Conservation (phyloP, 2,888 invertebrate genomes). For the Rhimphoctona megacephalus region DNA sequence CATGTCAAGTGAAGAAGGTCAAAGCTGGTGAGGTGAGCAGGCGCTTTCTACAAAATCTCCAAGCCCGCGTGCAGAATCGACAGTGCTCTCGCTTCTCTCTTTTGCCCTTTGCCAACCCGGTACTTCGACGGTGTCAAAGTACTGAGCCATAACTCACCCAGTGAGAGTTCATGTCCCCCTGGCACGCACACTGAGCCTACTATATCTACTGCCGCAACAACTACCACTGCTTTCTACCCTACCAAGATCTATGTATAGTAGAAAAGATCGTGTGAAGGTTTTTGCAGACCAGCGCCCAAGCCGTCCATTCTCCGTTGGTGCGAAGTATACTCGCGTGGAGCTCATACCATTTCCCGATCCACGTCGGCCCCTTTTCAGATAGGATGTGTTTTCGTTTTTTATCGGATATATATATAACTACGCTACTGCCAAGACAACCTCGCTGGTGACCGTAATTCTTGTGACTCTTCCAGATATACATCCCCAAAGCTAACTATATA, state of each 20-base stretch:
- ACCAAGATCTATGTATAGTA: neutral
- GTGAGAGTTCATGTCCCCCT: constrained; percentile 78
- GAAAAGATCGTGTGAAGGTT: constrained; percentile 49
- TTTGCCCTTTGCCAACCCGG: constrained; percentile 63
- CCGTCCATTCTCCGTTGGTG: constrained; percentile 31
- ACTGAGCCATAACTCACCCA: constrained; percentile 79
- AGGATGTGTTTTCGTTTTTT: constrained; percentile 58
- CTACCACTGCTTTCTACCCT: constrained; percentile 8
- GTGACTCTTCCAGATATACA: constrained; percentile 42
- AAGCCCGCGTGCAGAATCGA: constrained; percentile 48
- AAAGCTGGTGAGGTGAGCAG: constrained; percentile 32
- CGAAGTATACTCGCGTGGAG: constrained; percentile 45
- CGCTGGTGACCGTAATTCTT: constrained; percentile 64
- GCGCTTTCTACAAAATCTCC: constrained; percentile 44
- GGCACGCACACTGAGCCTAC: constrained; percentile 76
- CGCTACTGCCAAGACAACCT: constrained; percentile 44
- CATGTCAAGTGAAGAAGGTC: constrained; percentile 43
- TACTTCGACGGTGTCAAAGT: constrained; percentile 79
- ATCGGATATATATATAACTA: constrained; percentile 60
- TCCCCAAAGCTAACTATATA: constrained; percentile 1
- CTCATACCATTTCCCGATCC: constrained; percentile 44
- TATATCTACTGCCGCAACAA: constrained; percentile 59
- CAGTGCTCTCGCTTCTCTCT: constrained; percentile 35
- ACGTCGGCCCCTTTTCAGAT: constrained; percentile 54
- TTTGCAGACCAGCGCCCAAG: constrained; percentile 26